A percentile compares a stretch with the other conserved stretches of the same genome.
Evolutionary conservation across 2,113 vertebrate species (phyloP).

Genomic region (Limanda limanda): DNA sequence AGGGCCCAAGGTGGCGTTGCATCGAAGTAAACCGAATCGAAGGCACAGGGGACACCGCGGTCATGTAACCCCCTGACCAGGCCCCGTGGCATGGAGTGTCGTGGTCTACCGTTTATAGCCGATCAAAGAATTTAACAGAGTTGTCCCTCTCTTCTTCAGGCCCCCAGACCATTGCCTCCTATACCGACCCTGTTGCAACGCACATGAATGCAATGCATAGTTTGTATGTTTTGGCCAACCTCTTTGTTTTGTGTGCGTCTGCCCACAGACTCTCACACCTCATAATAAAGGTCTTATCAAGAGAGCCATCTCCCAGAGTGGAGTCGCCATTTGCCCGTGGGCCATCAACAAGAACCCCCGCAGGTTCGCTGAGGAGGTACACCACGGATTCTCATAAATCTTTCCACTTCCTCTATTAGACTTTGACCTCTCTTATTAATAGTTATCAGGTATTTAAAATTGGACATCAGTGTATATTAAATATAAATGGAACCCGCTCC

Average conservation of each 20-base stretch:
- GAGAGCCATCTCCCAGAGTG: constrained; percentile 94
- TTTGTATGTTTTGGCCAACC: background rate
- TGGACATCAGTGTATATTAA: background rate
- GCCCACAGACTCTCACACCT: constrained; percentile 84
- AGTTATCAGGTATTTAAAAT: background rate
- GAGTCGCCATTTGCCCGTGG: constrained; percentile 87
- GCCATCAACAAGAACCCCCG: constrained; percentile 88
- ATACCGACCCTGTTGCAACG: too few relatives aligned
- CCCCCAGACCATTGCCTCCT: too few relatives aligned
- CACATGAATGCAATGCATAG: too few relatives aligned
- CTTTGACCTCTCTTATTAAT: background rate
- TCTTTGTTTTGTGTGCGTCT: background rate
- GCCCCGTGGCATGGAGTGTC: too few relatives aligned
- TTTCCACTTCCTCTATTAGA: constrained; percentile 48
- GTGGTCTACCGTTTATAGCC: too few relatives aligned
- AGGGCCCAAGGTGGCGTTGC: too few relatives aligned
- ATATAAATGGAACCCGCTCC: background rate
- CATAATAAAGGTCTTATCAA: constrained; percentile 91
- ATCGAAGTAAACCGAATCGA: too few relatives aligned
- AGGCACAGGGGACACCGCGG: too few relatives aligned
- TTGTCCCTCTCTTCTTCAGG: too few relatives aligned
- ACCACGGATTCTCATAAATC: background rate
- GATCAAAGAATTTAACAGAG: too few relatives aligned
- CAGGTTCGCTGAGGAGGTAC: constrained; percentile 83
- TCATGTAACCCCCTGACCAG: too few relatives aligned